Evolutionary conservation across 2,113 vertebrate genomes (phyloP), one percentile per base, ranked within the genome.

Genomic region (Pitta sordida): DNA sequence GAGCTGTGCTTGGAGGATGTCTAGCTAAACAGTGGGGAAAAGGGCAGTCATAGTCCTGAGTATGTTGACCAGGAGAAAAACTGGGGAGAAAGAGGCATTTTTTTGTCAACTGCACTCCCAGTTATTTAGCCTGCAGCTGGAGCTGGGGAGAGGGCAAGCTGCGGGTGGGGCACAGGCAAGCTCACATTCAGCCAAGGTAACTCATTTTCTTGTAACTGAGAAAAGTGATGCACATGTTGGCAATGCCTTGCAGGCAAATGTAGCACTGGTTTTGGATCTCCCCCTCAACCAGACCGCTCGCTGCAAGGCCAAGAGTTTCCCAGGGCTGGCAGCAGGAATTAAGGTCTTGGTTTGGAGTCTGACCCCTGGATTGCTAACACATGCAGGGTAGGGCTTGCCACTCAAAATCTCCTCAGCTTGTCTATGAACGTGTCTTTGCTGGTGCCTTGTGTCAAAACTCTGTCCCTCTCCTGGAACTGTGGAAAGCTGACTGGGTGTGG

Each of bases 221-320:
- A 59, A 60, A 27, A 3, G n/a, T 4, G 20, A 23, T 20, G 44
- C 14, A 20, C 15, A 21, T 0, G 3, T 7, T 37, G 46, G 37
- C 55, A 44, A 27, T 36, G 44, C 44, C 53, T 63, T 8, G 10
- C 21, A 26, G 58, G 34, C 20, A 32, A 73, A 56, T 5, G 17
- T 15, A 78, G 59, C 5, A 0, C 29, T 75, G 53, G 20, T 49
- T 41, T 36, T 3, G 7, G 30, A 6, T 73, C 15, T 60, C 19
- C 41, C 9, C 0, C 1, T 1, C 1, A 0, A 51, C 11, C 39
- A 48, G 62, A 43, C 37, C 75, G 34, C 44, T 59, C 60, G 63
- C 44, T 69, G 44, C 44, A 86, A 68, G 39, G 16, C 14, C 2
- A 4, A 53, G 44, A 3, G 1, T 39, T 78, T 51, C 43, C 52